Percentiles rank a stretch among this genome's conserved stretches.
These are phyloP conservation scores for Anastatus disparis DNA, from an alignment of 1,140 invertebrate genomes.

Conservation along the genomic window DNA sequence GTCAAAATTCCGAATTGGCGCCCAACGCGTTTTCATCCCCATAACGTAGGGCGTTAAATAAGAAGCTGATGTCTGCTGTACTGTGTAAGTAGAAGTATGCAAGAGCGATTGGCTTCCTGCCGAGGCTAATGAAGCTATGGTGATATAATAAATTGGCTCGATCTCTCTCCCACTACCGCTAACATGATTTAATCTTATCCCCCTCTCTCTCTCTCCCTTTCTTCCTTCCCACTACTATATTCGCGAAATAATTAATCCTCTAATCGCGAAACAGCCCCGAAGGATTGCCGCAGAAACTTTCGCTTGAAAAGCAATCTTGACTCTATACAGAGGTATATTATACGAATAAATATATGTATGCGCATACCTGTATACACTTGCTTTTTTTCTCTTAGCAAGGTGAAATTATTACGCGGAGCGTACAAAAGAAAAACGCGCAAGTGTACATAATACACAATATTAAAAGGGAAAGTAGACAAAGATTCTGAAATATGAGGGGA, in stretches of 20 bases:
- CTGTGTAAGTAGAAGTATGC: too few species aligned
- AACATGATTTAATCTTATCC: conserved; percentile 44
- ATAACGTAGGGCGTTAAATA: too few species aligned
- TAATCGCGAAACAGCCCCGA: conserved; percentile 48
- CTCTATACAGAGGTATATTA: too few species aligned
- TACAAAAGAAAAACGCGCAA: background rate
- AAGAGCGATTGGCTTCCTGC: conserved; percentile 43
- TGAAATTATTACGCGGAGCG: conserved; percentile 50
- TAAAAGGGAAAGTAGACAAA: conserved; percentile 29
- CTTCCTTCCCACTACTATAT: conserved; percentile 6
- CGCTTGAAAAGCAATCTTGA: conserved; percentile 55
- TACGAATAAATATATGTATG: background rate
- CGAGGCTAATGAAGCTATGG: conserved; percentile 47
- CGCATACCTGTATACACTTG: background rate
- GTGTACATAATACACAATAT: background rate
- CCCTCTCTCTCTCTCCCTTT: background rate
- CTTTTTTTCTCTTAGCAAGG: conserved; percentile 6
- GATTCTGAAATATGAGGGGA: conserved; percentile 59
- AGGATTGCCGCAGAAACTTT: conserved; percentile 35
- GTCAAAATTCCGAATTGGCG: too few species aligned
- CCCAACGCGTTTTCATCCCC: too few species aligned
- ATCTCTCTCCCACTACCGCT: conserved; percentile 41
- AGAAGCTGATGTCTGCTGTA: too few species aligned
- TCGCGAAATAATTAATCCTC: conserved; percentile 56
- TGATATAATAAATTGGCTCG: conserved; percentile 51